Conservation (phyloP, 2,113 vertebrate genomes). For the Calonectris borealis region DNA sequence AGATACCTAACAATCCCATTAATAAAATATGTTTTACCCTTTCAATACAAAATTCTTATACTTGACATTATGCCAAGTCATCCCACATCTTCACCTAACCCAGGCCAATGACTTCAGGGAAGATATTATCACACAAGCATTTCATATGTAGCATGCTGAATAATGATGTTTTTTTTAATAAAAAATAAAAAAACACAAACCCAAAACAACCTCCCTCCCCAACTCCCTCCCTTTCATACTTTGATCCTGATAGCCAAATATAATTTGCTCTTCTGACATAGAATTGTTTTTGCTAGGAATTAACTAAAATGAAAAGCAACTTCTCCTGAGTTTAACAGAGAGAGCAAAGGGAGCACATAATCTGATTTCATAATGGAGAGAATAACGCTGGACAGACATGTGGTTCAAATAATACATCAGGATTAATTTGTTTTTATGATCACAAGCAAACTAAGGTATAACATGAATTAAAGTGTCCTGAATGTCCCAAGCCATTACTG, state of each 20-base stretch:
- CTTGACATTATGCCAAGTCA: neutral
- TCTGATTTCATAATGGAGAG: neutral
- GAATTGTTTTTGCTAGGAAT: neutral
- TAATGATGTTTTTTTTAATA: neutral
- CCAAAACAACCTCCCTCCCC: fast-evolving
- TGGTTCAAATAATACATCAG: neutral
- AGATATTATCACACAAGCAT: neutral
- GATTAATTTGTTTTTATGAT: neutral
- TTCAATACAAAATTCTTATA: neutral
- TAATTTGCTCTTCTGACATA: neutral
- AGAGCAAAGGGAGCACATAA: neutral
- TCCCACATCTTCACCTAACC: neutral
- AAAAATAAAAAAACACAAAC: neutral
- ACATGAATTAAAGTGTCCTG: neutral
- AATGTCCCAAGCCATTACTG: neutral
- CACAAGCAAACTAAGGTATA: neutral
- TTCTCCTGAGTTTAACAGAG: neutral
- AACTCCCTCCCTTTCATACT: neutral
- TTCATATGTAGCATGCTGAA: neutral
- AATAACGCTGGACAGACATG: neutral
- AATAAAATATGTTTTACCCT: neutral
- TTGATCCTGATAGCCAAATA: neutral
- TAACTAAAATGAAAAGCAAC: neutral
- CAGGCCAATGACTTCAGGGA: neutral
- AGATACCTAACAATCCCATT: neutral